Evolutionary conservation across 2,113 vertebrate species (phyloP).

Genomic region (Solea solea): DNA sequence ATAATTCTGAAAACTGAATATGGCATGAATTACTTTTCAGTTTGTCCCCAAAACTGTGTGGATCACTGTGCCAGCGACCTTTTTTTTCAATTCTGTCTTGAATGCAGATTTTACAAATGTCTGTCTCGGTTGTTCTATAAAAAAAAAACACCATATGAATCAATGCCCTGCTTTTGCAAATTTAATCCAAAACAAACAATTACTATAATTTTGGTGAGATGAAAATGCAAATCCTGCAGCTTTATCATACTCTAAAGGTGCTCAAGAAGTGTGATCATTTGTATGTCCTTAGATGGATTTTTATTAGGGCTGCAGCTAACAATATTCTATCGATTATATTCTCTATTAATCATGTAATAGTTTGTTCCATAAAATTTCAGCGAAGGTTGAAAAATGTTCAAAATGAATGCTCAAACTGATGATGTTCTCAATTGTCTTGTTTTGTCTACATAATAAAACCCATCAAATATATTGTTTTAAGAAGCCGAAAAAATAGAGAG

Average conservation of each 20-base stretch:
- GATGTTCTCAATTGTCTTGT: too few relatives aligned
- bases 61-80: slow-evolving; percentile 27
- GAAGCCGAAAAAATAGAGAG: too few relatives aligned
- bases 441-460: too few relatives aligned
- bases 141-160: background rate
- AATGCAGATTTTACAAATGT: slow-evolving; percentile 10
- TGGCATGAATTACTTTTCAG: slow-evolving; percentile 58
- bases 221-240: slow-evolving; percentile 19
- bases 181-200: slow-evolving; percentile 55
- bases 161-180: slow-evolving; percentile 23
- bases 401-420: too few relatives aligned
- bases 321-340: too few relatives aligned
- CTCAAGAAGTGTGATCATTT: slow-evolving; percentile 46
- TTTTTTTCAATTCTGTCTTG: slow-evolving; percentile 32
- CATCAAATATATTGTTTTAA: too few relatives aligned
- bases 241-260: slow-evolving; percentile 3
- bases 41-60: slow-evolving; percentile 48
- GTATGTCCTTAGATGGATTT: slow-evolving; percentile 41
- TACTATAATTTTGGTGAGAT: slow-evolving; percentile 24
- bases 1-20: slow-evolving; percentile 74
- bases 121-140: background rate
- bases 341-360: too few relatives aligned
- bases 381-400: too few relatives aligned
- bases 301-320: slow-evolving; percentile 1
- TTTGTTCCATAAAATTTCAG: too few relatives aligned